Evolutionary conservation across 2,888 invertebrate species (phyloP).

Genomic region (Ophioninae sp.): DNA sequence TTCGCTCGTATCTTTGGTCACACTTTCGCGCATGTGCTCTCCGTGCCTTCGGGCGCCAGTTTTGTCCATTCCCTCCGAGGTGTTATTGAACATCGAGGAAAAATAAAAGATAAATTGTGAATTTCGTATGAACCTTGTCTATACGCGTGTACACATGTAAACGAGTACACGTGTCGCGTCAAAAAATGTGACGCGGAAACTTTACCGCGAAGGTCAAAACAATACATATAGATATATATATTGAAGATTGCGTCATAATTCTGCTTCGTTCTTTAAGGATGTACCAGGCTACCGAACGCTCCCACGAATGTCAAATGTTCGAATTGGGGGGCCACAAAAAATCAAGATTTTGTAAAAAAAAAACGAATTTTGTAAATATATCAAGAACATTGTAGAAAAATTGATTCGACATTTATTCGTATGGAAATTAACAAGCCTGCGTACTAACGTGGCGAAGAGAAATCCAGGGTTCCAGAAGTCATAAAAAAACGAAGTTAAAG

Average conservation of each 20-base stretch:
- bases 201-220: slow-evolving; percentile 33
- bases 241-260: slow-evolving; percentile 20
- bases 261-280: slow-evolving; percentile 25
- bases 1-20: not conserved
- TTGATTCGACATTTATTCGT: no score
- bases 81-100: slow-evolving; percentile 57
- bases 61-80: slow-evolving; percentile 64
- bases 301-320: not conserved
- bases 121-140: slow-evolving; percentile 23
- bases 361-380: no score
- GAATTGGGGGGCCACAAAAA: no score
- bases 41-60: slow-evolving; percentile 57
- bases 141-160: slow-evolving; percentile 1
- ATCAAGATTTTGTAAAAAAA: no score
- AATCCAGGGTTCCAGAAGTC: no score
- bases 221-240: slow-evolving; percentile 26
- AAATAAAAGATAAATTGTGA: slow-evolving; percentile 44
- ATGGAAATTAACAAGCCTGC: no score
- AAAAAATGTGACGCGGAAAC: slow-evolving; percentile 26
- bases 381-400: no score
- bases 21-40: slow-evolving; percentile 4
- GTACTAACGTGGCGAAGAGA: no score
- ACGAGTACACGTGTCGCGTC: slow-evolving; percentile 28
- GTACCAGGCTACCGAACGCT: not conserved
- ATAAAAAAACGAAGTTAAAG: no score